Evolutionary conservation across 1,140 invertebrate species (phyloP).

Genomic region (Arion vulgaris): DNA sequence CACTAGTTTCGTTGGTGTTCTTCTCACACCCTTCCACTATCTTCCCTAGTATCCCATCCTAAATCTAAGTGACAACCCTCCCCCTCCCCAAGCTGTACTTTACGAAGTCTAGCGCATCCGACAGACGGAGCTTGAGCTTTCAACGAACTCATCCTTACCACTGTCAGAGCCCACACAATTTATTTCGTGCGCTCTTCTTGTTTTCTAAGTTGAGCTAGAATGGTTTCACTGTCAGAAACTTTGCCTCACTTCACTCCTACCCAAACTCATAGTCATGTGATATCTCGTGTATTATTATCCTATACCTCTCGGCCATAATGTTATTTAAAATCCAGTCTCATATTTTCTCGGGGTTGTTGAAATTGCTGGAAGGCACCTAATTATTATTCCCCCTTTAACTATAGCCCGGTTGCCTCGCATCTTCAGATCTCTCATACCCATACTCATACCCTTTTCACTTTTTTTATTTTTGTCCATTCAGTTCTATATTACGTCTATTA

Average conservation of each 20-base stretch:
- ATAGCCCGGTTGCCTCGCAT: not conserved
- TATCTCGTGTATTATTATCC: conserved; percentile 3
- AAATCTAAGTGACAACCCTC: too few relatives aligned
- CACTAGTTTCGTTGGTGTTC: not conserved
- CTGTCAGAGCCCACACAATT: not conserved
- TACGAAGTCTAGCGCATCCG: not conserved
- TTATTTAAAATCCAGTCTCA: conserved; percentile 6
- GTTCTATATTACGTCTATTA: not conserved
- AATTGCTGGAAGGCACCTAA: conserved; percentile 10
- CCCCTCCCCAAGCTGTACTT: too few relatives aligned
- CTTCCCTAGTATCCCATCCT: not conserved
- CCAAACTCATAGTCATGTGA: not conserved
- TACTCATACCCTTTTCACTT: not conserved
- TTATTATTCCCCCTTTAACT: conserved; percentile 1
- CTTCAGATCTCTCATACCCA: conserved; percentile 6
- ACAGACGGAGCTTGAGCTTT: not conserved
- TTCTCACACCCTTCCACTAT: not conserved
- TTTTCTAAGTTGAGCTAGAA: not conserved
- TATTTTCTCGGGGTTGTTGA: not conserved
- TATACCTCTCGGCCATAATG: not conserved
- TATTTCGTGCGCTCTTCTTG: not conserved
- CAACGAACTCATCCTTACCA: not conserved
- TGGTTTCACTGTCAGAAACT: not conserved
- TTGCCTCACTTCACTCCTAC: not conserved
- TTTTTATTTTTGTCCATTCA: not conserved